Evolutionary conservation across 2,113 vertebrate species (phyloP).

Genomic region (Gymnarchus niloticus): DNA sequence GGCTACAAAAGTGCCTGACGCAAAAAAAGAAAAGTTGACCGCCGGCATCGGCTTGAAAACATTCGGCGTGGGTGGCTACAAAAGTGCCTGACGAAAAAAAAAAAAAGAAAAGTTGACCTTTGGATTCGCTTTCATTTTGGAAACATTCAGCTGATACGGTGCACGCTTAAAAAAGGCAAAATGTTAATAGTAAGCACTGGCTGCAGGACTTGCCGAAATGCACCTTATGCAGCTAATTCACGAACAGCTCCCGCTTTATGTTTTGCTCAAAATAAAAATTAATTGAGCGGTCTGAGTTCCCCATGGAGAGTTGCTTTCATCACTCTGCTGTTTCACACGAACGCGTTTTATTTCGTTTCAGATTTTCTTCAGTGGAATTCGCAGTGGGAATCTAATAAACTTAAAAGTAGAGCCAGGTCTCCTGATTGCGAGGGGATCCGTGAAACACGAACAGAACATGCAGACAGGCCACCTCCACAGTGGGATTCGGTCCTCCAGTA

Average conservation of each 20-base stretch:
- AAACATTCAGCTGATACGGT: not conserved
- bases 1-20: conserved; percentile 34
- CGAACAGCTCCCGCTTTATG: not conserved
- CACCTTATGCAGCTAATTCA: not conserved
- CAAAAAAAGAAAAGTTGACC: not conserved
- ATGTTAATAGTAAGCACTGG: not conserved
- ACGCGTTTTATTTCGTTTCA: not conserved
- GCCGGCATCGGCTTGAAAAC: too few relatives aligned
- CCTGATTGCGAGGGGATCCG: too few relatives aligned
- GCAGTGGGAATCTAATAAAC: not conserved
- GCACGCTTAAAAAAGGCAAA: not conserved
- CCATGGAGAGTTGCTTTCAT: not conserved
- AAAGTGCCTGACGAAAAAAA: conserved; percentile 33
- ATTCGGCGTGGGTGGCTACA: conserved; percentile 31
- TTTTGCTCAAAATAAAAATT: not conserved
- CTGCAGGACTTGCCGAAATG: not conserved
- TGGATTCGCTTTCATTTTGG: not conserved
- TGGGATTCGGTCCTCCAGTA: too few relatives aligned
- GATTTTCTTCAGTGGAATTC: not conserved
- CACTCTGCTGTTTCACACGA: not conserved
- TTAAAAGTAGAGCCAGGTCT: not conserved
- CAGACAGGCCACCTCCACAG: too few relatives aligned
- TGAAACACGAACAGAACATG: too few relatives aligned
- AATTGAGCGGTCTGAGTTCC: not conserved
- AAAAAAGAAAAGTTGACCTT: not conserved